Base-by-base conservation (phyloP, 1,140 invertebrate genomes). In the Procambarus clarkii region DNA sequence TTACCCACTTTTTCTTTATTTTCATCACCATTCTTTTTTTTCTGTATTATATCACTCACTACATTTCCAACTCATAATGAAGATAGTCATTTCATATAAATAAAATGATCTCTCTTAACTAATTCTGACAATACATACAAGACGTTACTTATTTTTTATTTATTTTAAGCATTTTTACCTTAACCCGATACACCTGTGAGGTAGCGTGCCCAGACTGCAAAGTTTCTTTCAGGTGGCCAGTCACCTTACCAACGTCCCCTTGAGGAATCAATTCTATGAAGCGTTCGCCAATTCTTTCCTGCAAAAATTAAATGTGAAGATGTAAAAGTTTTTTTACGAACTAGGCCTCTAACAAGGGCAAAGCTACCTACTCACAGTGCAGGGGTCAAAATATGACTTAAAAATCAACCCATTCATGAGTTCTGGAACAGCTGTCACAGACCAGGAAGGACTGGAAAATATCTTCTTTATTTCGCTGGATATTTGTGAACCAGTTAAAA, bases 171-270 rank as follows among this genome's bases (percentile, higher is more conserved):
- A 71, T 76, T n/a, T n/a, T 45, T 58, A 91, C 90, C 90, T 91
- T 91, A 80, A 91, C 84, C 60, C 90, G 60, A 58, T 91, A 91
- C 76, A 82, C 84, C 34, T 86, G 90, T 9, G 85, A 91, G 5
- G 78, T 86, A 34, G 90, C 90, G 58, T 91, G 90, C 60, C 85
- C 84, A 11, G 77, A 71, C 58, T 91, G 84, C 79, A 91, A 74
- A 34, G 90, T 86, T 82, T 91, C 90, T 76, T 69, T 46, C n/a
- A 91, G 79, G 50, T 91, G 90, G 71, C 84, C 90, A 11, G 54
- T 86, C 11, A 91, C 90, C 60, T 87, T 91, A 50, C 77, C 80
- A 46, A 91, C 54, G 58, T 91, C 90, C 24, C 83, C 90, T 76
- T 24, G 64, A 46, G 46, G 78, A 46, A 86, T 86, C 46, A 86